These are phyloP conservation scores for Meda fulgida DNA, from an alignment of 2,797 vertebrate species.

Conservation along the genomic window DNA sequence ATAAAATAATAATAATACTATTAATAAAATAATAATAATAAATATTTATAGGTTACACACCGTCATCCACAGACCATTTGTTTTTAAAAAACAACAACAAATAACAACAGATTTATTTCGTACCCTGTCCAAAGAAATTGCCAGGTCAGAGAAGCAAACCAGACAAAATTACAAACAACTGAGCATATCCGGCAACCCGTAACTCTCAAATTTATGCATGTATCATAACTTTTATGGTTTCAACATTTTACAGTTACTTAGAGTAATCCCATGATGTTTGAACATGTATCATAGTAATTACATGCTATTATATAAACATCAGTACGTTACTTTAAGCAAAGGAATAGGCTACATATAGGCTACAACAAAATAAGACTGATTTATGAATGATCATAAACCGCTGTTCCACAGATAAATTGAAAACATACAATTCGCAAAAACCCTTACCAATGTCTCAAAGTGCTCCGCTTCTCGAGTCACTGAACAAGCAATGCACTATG, in stretches of 20 bases:
- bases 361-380: not conserved
- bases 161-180: not conserved
- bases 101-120: not conserved
- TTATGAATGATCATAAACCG: not conserved
- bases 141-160: not conserved
- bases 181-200: not conserved
- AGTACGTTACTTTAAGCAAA: not conserved
- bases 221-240: not conserved
- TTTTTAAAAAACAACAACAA: not conserved
- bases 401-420: not conserved
- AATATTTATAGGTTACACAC: not conserved
- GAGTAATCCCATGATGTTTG: not conserved
- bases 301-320: not conserved
- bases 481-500: constrained; percentile 18
- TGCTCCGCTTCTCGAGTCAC: not conserved
- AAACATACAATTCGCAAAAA: not conserved
- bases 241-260: not conserved
- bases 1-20: too few relatives aligned
- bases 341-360: not conserved
- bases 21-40: too few relatives aligned
- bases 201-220: not conserved
- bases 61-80: not conserved
- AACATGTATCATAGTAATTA: not conserved
- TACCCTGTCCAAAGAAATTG: not conserved
- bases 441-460: not conserved